phyloP scores from a whole-genome alignment of 1,140 invertebrate species.

The Platorchestia sp. region DNA sequence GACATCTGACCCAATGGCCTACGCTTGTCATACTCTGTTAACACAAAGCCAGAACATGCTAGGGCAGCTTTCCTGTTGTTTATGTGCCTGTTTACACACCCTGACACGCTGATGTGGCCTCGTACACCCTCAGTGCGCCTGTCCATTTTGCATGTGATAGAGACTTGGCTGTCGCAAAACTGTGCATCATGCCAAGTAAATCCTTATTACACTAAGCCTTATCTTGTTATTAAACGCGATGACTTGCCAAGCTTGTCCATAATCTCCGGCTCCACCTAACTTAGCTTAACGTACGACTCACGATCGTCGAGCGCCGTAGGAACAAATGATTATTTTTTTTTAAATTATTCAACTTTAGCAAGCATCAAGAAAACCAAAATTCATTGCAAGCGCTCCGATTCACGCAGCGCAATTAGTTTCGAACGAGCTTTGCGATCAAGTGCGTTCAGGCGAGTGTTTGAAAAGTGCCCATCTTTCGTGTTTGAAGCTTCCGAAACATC shows the following conservation, averaged over 20 bases:
- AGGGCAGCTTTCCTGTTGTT: background rate
- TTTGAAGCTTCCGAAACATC: background rate
- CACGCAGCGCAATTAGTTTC: background rate
- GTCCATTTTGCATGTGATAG: background rate
- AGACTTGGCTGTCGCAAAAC: background rate
- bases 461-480: background rate
- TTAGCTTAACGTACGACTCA: background rate
- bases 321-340: no score
- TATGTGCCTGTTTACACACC: background rate
- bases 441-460: background rate
- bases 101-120: background rate
- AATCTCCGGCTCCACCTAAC: background rate
- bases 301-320: background rate
- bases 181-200: slow-evolving; percentile 11
- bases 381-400: background rate
- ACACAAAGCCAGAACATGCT: background rate
- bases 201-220: background rate
- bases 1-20: background rate
- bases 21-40: background rate
- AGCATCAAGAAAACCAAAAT: background rate
- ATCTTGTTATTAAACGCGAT: slow-evolving; percentile 49
- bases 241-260: background rate
- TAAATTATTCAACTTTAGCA: no score
- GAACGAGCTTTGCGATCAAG: background rate
- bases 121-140: background rate